Percentiles rank a stretch among this genome's conserved stretches.
These are phyloP conservation scores for Macropodus opercularis DNA, from an alignment of 2,797 vertebrate species.

Conservation along the genomic window DNA sequence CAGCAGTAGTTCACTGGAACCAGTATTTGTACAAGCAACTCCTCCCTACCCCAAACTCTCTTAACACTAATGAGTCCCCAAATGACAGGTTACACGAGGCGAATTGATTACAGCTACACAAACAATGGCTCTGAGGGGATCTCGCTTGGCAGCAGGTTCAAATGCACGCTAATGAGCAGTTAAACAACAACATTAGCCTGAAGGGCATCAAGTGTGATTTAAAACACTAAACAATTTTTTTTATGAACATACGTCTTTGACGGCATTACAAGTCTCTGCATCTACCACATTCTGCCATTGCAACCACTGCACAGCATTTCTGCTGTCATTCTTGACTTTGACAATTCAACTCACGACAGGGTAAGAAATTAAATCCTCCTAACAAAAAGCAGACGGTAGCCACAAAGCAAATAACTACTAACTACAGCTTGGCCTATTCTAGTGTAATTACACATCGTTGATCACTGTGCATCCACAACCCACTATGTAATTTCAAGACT, in stretches of 20 bases:
- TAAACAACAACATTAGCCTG: background rate
- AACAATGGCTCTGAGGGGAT: background rate
- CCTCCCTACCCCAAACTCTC: background rate
- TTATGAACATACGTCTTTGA: background rate
- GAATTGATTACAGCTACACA: background rate
- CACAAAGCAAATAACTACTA: background rate
- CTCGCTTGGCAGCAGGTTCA: slow-evolving; percentile 12
- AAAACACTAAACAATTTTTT: slow-evolving; percentile 14
- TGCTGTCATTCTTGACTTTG: background rate
- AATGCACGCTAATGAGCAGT: slow-evolving; percentile 9
- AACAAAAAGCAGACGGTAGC: too few relatives aligned
- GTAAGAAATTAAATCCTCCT: background rate
- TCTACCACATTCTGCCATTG: background rate
- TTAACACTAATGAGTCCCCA: slow-evolving; percentile 22
- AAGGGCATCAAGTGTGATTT: background rate
- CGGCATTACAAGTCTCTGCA: background rate
- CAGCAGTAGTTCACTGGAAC: background rate
- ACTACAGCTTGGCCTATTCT: slow-evolving; percentile 7
- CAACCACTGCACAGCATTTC: background rate
- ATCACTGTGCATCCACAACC: slow-evolving; percentile 1
- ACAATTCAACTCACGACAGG: background rate
- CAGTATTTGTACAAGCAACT: background rate
- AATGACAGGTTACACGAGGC: slow-evolving; percentile 16
- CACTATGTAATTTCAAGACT: slow-evolving; percentile 16
- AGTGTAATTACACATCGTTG: background rate